phyloP scores from a whole-genome alignment of 1,140 invertebrate species.

The Thereuonema tuberculata region DNA sequence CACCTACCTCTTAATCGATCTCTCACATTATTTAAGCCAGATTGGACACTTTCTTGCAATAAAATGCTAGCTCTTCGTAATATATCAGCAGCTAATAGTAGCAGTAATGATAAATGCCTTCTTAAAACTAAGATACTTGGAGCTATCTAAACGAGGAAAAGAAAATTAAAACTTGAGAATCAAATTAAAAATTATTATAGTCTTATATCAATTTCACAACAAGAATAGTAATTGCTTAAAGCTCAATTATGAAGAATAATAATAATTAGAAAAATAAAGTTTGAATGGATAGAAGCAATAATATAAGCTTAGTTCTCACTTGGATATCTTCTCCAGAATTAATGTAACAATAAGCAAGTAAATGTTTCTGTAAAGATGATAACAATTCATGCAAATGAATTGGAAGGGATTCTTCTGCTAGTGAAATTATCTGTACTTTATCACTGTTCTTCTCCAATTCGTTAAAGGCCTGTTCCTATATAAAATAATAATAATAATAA shows the following conservation, averaged over 20 bases:
- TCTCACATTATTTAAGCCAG: too few relatives aligned
- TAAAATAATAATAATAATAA: too few relatives aligned
- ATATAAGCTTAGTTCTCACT: slow-evolving; percentile 9
- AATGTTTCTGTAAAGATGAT: slow-evolving; percentile 44
- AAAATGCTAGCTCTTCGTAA: slow-evolving; percentile 28
- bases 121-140: slow-evolving; percentile 32
- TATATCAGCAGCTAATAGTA: slow-evolving; percentile 37
- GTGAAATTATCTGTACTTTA: slow-evolving; percentile 13
- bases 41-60: slow-evolving; percentile 16
- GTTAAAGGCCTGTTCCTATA: slow-evolving; percentile 30
- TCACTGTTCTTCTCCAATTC: slow-evolving; percentile 29
- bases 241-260: too few relatives aligned
- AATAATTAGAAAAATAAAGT: too few relatives aligned
- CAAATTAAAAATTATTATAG: neutral
- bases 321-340: slow-evolving; percentile 14
- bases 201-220: neutral
- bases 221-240: neutral
- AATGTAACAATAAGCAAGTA: slow-evolving; percentile 36
- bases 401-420: slow-evolving; percentile 24
- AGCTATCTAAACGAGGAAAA: slow-evolving; percentile 19
- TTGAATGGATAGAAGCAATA: neutral
- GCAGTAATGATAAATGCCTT: slow-evolving; percentile 36
- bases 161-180: too few relatives aligned
- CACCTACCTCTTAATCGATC: too few relatives aligned
- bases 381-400: slow-evolving; percentile 39